Evolutionary conservation across 2,888 invertebrate genomes (phyloP).

Genomic region (Gymnosoma rotundatum): DNA sequence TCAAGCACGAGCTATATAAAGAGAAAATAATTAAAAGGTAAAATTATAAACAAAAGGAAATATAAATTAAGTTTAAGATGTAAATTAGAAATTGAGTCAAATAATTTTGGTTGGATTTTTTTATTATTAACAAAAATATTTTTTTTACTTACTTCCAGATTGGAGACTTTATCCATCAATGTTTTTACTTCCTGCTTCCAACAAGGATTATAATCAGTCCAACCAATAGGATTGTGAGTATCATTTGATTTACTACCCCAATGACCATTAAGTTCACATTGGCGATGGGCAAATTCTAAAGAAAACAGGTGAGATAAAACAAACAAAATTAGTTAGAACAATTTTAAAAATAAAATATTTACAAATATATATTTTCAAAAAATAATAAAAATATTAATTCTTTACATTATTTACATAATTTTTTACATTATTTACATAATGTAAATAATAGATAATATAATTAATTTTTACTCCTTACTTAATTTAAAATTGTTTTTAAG

Average conservation of each 20-base stretch:
- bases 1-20: conserved; percentile 85
- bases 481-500: too few species aligned
- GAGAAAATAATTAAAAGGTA: not conserved
- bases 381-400: too few species aligned
- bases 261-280: conserved; percentile 86
- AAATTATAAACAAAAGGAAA: not conserved
- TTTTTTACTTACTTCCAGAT: conserved; percentile 80
- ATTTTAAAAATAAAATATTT: too few species aligned
- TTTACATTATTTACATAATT: too few species aligned
- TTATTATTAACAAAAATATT: too few species aligned
- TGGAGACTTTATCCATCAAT: conserved; percentile 84
- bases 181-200: conserved; percentile 87
- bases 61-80: too few species aligned
- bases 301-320: not conserved
- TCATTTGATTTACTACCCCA: conserved; percentile 86
- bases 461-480: too few species aligned
- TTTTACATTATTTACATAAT: too few species aligned
- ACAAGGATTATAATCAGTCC: conserved; percentile 93
- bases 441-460: too few species aligned
- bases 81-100: too few species aligned
- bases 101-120: too few species aligned
- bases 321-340: not conserved
- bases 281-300: conserved; percentile 87
- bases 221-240: conserved; percentile 84
- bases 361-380: too few species aligned